These are phyloP conservation scores for Chelmon rostratus DNA, from an alignment of 2,797 vertebrate genomes.

Conservation along the genomic window DNA sequence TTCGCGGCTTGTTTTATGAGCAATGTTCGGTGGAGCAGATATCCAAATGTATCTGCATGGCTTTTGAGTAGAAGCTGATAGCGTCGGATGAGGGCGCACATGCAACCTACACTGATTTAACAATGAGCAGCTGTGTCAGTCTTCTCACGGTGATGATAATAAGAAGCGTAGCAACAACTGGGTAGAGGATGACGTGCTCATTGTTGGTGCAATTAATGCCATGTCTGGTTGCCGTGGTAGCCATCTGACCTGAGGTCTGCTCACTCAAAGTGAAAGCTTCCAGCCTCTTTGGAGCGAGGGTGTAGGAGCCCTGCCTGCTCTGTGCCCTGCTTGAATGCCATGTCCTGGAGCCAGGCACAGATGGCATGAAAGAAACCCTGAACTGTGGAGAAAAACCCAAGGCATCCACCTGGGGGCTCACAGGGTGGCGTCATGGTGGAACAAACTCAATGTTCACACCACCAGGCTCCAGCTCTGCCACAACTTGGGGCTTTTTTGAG, in stretches of 20 bases:
- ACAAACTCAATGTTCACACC: conserved; percentile 71
- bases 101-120: conserved; percentile 25
- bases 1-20: conserved; percentile 27
- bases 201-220: conserved; percentile 43
- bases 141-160: conserved; percentile 36
- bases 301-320: conserved; percentile 58
- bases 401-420: conserved; percentile 71
- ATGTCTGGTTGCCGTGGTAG: conserved; percentile 44
- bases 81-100: conserved; percentile 1
- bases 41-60: not conserved
- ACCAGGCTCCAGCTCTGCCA: conserved; percentile 55
- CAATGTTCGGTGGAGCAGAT: conserved; percentile 24
- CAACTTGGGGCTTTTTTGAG: conserved; percentile 39
- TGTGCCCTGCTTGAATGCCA: conserved; percentile 71
- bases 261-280: conserved; percentile 61
- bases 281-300: conserved; percentile 54
- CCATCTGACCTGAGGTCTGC: conserved; percentile 62
- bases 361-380: conserved; percentile 80
- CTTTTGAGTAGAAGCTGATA: conserved; percentile 1
- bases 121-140: conserved; percentile 27
- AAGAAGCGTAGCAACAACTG: conserved; percentile 31
- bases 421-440: conserved; percentile 70
- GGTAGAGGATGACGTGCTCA: conserved; percentile 24
- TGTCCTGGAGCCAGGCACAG: conserved; percentile 78
- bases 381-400: conserved; percentile 72